Conservation (phyloP, 2,888 invertebrate species). For the Pristionchus maxplancki region DNA sequence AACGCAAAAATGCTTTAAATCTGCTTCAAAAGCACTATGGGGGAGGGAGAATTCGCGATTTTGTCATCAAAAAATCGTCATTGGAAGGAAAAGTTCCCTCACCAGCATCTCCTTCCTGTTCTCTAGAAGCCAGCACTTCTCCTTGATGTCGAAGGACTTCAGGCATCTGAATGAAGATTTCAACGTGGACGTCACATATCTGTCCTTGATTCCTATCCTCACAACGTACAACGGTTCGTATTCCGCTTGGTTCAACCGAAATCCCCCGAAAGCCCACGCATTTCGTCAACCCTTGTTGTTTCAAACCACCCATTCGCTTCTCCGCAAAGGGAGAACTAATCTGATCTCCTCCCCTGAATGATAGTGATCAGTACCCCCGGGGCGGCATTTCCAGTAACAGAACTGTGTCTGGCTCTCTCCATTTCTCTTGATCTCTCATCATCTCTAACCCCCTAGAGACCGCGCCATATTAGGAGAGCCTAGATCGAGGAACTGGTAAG, state of each 20-base stretch:
- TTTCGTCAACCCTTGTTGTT: neutral
- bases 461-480: neutral
- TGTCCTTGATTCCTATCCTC: neutral
- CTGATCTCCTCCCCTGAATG: neutral
- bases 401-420: neutral
- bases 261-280: too few species aligned
- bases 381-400: conserved; percentile 28
- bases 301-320: neutral
- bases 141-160: conserved; percentile 34
- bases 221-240: neutral
- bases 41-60: neutral
- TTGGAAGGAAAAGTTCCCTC: neutral
- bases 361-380: neutral
- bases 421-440: neutral
- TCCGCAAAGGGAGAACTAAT: neutral
- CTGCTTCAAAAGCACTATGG: neutral
- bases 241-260: too few species aligned
- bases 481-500: neutral
- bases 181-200: neutral
- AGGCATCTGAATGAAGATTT: conserved; percentile 14
- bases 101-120: conserved; percentile 50
- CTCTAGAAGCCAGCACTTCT: conserved; percentile 42
- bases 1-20: too few species aligned
- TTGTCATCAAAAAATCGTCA: too few species aligned
- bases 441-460: neutral